Percentiles rank a stretch among this genome's conserved stretches.
These are phyloP conservation scores for Clarias gariepinus DNA, from an alignment of 2,113 vertebrate species.

Conservation along the genomic window DNA sequence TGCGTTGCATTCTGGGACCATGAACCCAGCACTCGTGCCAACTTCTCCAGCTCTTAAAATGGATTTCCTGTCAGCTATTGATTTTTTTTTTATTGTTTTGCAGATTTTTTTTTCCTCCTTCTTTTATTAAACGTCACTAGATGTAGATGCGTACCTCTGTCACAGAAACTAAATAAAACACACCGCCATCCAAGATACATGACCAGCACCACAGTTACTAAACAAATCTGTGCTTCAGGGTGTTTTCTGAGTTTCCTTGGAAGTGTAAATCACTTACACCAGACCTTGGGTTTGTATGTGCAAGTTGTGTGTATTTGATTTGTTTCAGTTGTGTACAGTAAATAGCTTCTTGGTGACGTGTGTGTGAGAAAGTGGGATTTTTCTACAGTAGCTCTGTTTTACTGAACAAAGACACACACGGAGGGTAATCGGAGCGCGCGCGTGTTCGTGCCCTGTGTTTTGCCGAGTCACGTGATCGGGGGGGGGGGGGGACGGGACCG, in stretches of 20 bases:
- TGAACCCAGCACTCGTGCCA: background rate
- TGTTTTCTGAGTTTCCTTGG: background rate
- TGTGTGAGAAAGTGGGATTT: background rate
- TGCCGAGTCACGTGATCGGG: conserved; percentile 3
- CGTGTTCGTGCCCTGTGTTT: background rate
- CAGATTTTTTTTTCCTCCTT: background rate
- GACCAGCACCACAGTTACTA: too few relatives aligned
- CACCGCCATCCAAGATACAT: too few relatives aligned
- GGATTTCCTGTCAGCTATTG: too few relatives aligned
- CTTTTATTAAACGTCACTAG: background rate
- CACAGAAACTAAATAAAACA: too few relatives aligned
- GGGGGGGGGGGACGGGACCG: too few relatives aligned
- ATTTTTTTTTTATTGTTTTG: too few relatives aligned
- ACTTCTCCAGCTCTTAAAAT: background rate
- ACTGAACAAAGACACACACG: background rate
- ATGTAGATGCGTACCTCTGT: background rate
- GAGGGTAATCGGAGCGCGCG: background rate
- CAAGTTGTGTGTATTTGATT: background rate
- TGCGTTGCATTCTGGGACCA: background rate
- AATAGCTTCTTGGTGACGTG: background rate
- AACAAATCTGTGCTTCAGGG: background rate
- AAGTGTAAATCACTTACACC: background rate
- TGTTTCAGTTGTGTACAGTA: background rate
- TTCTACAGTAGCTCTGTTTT: conserved; percentile 11
- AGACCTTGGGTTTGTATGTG: background rate